phyloP scores from a whole-genome alignment of 2,113 vertebrate species.

The Amphilophus citrinellus region DNA sequence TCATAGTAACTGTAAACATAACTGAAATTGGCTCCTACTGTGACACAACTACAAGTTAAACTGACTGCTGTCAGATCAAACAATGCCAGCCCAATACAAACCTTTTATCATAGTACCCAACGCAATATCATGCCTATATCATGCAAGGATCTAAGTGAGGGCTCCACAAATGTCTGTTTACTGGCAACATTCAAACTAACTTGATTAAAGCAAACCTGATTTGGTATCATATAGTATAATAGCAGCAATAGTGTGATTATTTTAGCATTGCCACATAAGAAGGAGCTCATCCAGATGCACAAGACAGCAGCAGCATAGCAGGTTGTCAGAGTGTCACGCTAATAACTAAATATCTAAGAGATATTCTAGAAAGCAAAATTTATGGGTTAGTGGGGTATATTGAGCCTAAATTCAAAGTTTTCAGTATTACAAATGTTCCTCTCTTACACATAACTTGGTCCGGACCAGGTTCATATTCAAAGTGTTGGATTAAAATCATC shows the following conservation, averaged over 20 bases:
- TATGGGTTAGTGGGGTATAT: not conserved
- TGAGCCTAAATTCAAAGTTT: not conserved
- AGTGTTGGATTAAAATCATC: not conserved
- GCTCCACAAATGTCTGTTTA: not conserved
- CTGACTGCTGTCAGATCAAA: not conserved
- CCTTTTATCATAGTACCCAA: not conserved
- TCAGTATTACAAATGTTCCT: not conserved
- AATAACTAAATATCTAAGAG: not conserved
- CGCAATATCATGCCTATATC: not conserved
- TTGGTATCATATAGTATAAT: not conserved
- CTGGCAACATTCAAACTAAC: not conserved
- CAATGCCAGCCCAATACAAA: not conserved
- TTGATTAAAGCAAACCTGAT: constrained; percentile 5
- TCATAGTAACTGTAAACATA: not conserved
- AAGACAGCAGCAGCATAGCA: not conserved
- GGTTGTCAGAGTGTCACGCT: not conserved
- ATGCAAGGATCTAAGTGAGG: not conserved
- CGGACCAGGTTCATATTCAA: rapidly evolving
- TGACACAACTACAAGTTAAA: not conserved
- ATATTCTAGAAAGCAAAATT: no score
- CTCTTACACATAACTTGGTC: not conserved
- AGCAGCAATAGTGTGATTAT: constrained; percentile 3
- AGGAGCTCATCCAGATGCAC: constrained; percentile 6
- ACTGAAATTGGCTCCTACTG: not conserved
- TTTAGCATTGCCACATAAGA: not conserved